Evolutionary conservation across 2,888 invertebrate species (phyloP), one percentile per base, ranked within the genome.

Genomic region (Chymomyza procnemis): DNA sequence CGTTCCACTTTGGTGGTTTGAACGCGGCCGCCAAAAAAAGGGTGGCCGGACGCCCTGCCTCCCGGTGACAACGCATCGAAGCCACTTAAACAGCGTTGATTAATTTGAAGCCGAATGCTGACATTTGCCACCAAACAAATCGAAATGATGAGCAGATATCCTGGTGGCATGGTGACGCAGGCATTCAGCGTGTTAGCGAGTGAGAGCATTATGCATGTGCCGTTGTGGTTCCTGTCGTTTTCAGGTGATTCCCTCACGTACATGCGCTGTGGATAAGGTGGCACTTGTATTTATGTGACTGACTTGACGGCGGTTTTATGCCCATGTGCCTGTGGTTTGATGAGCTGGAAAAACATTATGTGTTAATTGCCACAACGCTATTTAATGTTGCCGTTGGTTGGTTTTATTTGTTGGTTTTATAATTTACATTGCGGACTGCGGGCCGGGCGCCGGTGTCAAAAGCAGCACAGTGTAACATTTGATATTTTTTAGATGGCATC

Each of bases 81-180:
- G 82, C 82, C 86, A 84, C 84, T 86, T 81, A 80, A 84, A 80
- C 64, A 71, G 61, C 73, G 75, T 74, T 84, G 82, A 84, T 84
- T 84, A 79, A 86, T 84, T 84, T 77, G 80, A 86, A 86, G 84
- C 78, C 86, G 71, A 84, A 84, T 83, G 78, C 83, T 76, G 83
- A 74, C 81, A 79, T 78, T 79, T 75, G 79, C 72, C 77, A 69
- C 65, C 74, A 78, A 74, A 85, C 78, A 79, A 76, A 58, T 69
- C 64, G 56, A 64, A 46, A 55, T 54, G 34, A 41, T 16, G 34
- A 26, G 46, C 41, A 41, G 58, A 34, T 59, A 21, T 56, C 22
- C n/a, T n/a, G 34, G 34, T n/a, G 34, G 34, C 16, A 55, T 55
- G 22, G 55, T 55, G 22, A 55, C n/a, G 55, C 12, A 41, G 34